Evolutionary conservation across 30 jellyfish, hydroid and myxozoan genomes (phyloP).

Genomic region (Mastigias papua): DNA sequence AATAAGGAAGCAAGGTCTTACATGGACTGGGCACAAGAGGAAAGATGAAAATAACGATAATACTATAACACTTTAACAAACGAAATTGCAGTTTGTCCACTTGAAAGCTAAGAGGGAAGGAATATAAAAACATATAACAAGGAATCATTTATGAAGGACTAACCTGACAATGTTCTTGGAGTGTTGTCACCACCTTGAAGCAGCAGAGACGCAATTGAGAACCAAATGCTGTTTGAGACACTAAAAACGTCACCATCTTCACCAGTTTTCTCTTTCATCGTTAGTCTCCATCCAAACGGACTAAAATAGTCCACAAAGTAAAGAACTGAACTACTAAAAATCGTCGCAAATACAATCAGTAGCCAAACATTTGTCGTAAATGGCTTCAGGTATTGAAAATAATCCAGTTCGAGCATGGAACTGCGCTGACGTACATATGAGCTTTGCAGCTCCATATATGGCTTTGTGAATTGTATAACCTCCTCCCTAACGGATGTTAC

Average conservation of each 20-base stretch:
- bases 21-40: too few relatives aligned
- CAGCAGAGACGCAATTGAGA: slow-evolving; percentile 31
- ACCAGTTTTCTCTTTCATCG: background rate
- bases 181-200: slow-evolving; percentile 56
- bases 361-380: slow-evolving; percentile 49
- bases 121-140: too few relatives aligned
- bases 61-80: too few relatives aligned
- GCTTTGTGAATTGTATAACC: slow-evolving; percentile 55
- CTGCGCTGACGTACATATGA: slow-evolving; percentile 38
- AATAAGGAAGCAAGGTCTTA: too few relatives aligned
- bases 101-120: too few relatives aligned
- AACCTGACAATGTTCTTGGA: slow-evolving; percentile 50
- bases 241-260: slow-evolving; percentile 20
- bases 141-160: too few relatives aligned
- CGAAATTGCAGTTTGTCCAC: too few relatives aligned
- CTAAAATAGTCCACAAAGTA: slow-evolving; percentile 41
- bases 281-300: slow-evolving; percentile 51
- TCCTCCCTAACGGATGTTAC: slow-evolving; percentile 49
- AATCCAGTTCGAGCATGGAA: background rate
- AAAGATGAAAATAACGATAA: too few relatives aligned
- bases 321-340: slow-evolving; percentile 1
- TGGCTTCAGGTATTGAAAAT: slow-evolving; percentile 31
- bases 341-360: slow-evolving; percentile 12
- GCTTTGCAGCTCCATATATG: slow-evolving; percentile 48
- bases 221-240: slow-evolving; percentile 46